Base-by-base conservation (phyloP, 2,888 invertebrate genomes). In the Netelia melanura region DNA sequence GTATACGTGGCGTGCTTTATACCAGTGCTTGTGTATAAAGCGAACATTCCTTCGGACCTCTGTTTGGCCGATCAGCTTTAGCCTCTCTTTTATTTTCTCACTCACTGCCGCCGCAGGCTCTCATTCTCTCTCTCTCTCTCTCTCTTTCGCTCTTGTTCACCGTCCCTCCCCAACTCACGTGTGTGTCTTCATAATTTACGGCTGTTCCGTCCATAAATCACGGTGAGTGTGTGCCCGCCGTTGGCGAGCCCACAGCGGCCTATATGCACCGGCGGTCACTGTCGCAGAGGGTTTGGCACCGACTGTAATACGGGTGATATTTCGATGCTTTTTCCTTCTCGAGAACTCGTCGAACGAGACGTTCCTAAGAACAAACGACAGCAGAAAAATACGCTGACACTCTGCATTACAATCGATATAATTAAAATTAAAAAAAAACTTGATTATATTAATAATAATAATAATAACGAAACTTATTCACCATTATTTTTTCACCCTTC, bases 141-240 rank as follows among this genome's bases (percentile, higher is more conserved):
- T 11, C 62, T 25, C 9, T 64, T 38, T 58, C 21, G 23, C 10
- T 38, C 62, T 67, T n/a, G 54, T 52, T 21, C 56, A 25, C 0
- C 23, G 58, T 58, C 1, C n/a, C 58, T 48, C 14, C 48, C 48
- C 48, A 25, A 54, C n/a, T 48, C 56, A 38, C 54, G 9, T 56
- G 56, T 30, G 54, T 56, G 67, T 81, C 62, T 81, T 58, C n/a
- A 75, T 82, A 82, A 82, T 82, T 82, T 82, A 82, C 71, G 64
- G 64, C 48, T 44, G 64, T 82, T 67, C 65, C 64, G 68, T 62
- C 72, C 71, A 77, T 82, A 82, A 82, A 82, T 82, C 82, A 71
- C 77, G 61, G 43, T 10, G 52, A 64, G 64, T 75, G 21, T 64
- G 64, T 75, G 44, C 48, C 17, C 21, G 64, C 52, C 52, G 52